These are phyloP conservation scores for Gymnoscelis rufifasciata DNA, from an alignment of 2,888 invertebrate genomes.

Conservation along the genomic window DNA sequence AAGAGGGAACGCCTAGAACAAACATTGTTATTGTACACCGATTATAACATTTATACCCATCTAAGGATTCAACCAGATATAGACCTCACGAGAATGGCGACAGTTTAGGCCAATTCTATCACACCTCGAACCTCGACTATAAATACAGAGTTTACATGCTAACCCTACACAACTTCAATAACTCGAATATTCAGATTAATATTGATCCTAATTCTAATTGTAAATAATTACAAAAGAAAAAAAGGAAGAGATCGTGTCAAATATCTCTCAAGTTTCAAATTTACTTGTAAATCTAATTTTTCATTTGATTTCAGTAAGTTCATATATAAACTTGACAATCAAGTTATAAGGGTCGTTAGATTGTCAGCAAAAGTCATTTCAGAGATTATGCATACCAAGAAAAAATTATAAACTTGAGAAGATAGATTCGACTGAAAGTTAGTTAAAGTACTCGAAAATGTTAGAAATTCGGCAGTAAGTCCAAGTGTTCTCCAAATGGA, in stretches of 20 bases:
- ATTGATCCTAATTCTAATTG: conserved; percentile 52
- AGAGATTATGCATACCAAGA: not conserved
- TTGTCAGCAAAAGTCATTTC: not conserved
- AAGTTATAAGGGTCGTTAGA: no score
- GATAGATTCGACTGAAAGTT: conserved; percentile 9
- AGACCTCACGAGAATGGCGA: conserved; percentile 30
- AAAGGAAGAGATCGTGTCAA: conserved; percentile 29
- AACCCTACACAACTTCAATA: conserved; percentile 65
- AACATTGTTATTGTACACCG: conserved; percentile 36
- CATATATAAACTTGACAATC: no score
- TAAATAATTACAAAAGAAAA: conserved; percentile 60
- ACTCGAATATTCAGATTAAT: conserved; percentile 58
- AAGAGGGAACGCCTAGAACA: conserved; percentile 28
- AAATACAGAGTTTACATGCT: conserved; percentile 50
- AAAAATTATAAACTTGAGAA: not conserved
- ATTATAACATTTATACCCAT: conserved; percentile 27
- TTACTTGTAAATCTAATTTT: not conserved
- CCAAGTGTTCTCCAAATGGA: conserved; percentile 23
- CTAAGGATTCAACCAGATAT: conserved; percentile 12
- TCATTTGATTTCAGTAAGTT: not conserved
- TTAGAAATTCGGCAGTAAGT: conserved; percentile 39
- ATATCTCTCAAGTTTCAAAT: not conserved
- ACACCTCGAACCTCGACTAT: conserved; percentile 40
- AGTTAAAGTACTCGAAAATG: conserved; percentile 6
- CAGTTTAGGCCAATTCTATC: conserved; percentile 61